Conservation (phyloP, 2,113 vertebrate species). For the Lophotis ruficrista region DNA sequence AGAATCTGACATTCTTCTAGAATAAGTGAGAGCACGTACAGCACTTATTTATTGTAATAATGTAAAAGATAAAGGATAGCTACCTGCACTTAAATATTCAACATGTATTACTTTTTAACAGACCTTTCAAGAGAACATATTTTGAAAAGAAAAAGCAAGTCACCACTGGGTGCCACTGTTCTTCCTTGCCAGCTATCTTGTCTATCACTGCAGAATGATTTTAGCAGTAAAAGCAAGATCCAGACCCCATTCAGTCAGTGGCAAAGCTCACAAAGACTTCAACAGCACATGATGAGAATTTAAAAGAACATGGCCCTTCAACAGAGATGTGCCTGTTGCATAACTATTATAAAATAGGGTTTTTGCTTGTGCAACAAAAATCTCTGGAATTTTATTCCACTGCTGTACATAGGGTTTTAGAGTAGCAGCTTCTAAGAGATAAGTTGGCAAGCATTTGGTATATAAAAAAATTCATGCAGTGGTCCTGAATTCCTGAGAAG, state of each 20-base stretch:
- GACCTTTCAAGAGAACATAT: neutral
- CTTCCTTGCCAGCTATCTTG: constrained; percentile 23
- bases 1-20: neutral
- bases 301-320: neutral
- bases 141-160: constrained; percentile 3
- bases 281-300: neutral
- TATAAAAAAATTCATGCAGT: neutral
- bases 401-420: neutral
- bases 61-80: neutral
- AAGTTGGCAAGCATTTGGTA: neutral
- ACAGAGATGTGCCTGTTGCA: neutral
- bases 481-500: neutral
- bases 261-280: neutral
- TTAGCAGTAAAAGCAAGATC: neutral
- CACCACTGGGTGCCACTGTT: constrained; percentile 70
- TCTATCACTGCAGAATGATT: neutral
- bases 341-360: neutral
- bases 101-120: neutral
- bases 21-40: neutral
- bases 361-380: neutral
- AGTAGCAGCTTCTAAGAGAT: neutral
- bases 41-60: neutral
- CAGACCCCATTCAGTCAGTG: neutral
- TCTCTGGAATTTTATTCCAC: neutral
- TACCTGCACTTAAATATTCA: neutral